Percentiles rank a stretch among this genome's conserved stretches.
Conservation (phyloP, 2,113 vertebrate species). For the Nyctibius bracteatus region DNA sequence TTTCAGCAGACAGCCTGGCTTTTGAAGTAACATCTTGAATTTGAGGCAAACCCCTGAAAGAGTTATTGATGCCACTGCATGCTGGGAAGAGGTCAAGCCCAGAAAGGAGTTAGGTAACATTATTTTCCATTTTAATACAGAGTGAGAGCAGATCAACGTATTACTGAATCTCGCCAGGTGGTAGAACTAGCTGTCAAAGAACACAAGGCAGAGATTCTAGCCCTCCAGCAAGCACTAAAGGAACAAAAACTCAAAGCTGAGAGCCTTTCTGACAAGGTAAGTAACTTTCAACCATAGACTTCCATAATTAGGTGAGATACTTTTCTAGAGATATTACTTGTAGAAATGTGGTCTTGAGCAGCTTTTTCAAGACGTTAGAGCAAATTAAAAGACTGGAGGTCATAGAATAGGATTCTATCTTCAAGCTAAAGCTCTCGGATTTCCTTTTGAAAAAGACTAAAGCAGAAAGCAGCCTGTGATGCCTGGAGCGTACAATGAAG, state of each 20-base stretch:
- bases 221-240: constrained; percentile 95
- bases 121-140: constrained; percentile 69
- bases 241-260: constrained; percentile 98
- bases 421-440: not conserved
- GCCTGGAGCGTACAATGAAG: not conserved
- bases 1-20: constrained; percentile 7
- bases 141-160: constrained; percentile 92
- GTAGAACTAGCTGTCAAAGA: constrained; percentile 96
- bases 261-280: constrained; percentile 94
- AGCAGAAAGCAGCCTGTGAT: not conserved
- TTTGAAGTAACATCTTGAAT: constrained; percentile 26
- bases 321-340: not conserved
- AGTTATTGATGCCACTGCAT: not conserved
- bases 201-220: constrained; percentile 95
- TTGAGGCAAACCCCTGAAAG: constrained; percentile 7
- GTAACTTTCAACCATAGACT: not conserved
- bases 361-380: not conserved
- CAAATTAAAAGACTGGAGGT: not conserved
- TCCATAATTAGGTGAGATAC: not conserved
- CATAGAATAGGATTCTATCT: not conserved
- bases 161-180: constrained; percentile 92
- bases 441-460: not conserved
- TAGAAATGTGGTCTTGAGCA: not conserved
- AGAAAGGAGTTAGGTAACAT: constrained; percentile 3
- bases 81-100: constrained; percentile 5